Percentiles rank a stretch among this genome's conserved stretches.
These are phyloP conservation scores for Mactromeris polynyma DNA, from an alignment of 2,888 invertebrate genomes.

Conservation along the genomic window DNA sequence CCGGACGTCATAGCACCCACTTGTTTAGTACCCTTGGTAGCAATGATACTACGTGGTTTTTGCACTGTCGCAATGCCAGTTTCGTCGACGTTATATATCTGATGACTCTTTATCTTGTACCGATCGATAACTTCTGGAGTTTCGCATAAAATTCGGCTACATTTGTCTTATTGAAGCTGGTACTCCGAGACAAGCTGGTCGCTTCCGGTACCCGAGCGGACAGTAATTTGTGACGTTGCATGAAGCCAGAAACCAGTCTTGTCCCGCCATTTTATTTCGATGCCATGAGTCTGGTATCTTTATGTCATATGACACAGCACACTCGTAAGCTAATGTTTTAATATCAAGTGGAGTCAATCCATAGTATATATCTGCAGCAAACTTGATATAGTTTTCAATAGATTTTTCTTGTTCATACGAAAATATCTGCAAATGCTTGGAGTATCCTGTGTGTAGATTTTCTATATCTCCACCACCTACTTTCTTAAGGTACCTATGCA, in stretches of 20 bases:
- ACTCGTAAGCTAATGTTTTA: slow-evolving; percentile 59
- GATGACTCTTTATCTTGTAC: slow-evolving; percentile 7
- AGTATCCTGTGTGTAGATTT: not conserved
- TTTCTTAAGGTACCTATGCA: not conserved
- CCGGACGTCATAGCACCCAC: slow-evolving; percentile 62
- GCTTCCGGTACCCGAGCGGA: slow-evolving; percentile 65
- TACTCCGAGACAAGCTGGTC: slow-evolving; percentile 54
- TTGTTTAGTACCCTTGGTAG: slow-evolving; percentile 61
- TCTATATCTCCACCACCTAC: not conserved
- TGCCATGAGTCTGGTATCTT: slow-evolving; percentile 57
- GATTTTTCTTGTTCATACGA: not conserved
- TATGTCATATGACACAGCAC: slow-evolving; percentile 35
- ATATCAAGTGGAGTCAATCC: slow-evolving; percentile 54
- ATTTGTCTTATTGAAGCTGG: slow-evolving; percentile 47
- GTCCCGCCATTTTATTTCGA: slow-evolving; percentile 54
- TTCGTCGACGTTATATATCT: slow-evolving; percentile 54
- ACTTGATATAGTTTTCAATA: slow-evolving; percentile 28
- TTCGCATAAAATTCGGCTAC: slow-evolving; percentile 33
- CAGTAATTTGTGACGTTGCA: slow-evolving; percentile 49
- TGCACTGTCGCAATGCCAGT: slow-evolving; percentile 63
- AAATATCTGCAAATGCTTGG: not conserved
- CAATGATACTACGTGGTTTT: slow-evolving; percentile 53
- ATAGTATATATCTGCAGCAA: slow-evolving; percentile 54
- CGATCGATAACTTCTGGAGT: slow-evolving; percentile 35
- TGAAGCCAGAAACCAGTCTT: slow-evolving; percentile 63